phyloP scores from a whole-genome alignment of 2,888 invertebrate genomes.

The Bombylius discolor region DNA sequence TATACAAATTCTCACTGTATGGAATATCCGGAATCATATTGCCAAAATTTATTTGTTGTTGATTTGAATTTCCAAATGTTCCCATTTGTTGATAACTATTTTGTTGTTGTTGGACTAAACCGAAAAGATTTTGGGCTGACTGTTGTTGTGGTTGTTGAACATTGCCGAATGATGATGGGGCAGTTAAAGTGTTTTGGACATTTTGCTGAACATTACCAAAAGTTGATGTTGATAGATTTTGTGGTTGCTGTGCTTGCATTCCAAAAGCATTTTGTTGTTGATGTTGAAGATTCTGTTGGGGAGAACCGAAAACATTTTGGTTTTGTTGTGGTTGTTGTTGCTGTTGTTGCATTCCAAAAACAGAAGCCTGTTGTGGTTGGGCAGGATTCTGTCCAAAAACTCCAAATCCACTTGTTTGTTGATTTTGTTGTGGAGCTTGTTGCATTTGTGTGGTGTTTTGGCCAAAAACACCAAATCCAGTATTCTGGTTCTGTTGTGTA shows the following conservation, averaged over 20 bases:
- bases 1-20: constrained; percentile 34
- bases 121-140: constrained; percentile 1
- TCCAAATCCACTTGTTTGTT: constrained; percentile 7
- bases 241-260: constrained; percentile 2
- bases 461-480: constrained; percentile 11
- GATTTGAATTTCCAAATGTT: background rate
- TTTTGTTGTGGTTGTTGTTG: constrained; percentile 6
- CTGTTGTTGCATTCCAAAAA: constrained; percentile 13
- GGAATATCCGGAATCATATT: background rate
- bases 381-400: constrained; percentile 10
- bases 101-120: constrained; percentile 13
- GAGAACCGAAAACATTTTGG: constrained; percentile 14
- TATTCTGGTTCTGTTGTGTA: constrained; percentile 2
- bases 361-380: constrained; percentile 6
- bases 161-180: background rate
- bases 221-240: background rate
- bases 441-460: constrained; percentile 6
- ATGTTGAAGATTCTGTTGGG: constrained; percentile 3
- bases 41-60: background rate
- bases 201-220: background rate
- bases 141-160: background rate
- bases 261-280: background rate
- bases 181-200: background rate
- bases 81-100: constrained; percentile 10
- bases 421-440: constrained; percentile 2